Conservation (phyloP, 2,888 invertebrate genomes). For the Thelaira solivaga region DNA sequence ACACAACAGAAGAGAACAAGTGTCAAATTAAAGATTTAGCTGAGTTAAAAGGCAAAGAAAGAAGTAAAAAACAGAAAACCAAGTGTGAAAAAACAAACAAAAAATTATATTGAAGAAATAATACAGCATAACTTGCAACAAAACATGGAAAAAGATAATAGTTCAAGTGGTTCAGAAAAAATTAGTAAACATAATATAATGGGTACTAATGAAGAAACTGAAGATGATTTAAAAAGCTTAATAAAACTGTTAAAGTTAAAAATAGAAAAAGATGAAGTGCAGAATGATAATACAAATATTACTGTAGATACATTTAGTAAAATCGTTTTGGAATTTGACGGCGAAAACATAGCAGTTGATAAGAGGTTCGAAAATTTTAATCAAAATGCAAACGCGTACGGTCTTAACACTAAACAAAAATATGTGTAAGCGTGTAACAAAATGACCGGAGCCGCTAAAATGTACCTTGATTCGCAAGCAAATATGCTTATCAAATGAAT, state of each 20-base stretch:
- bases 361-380: not conserved
- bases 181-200: too few relatives aligned
- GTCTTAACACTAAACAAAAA: slow-evolving; percentile 38
- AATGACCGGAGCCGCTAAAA: too few relatives aligned
- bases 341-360: not conserved
- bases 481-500: slow-evolving; percentile 11
- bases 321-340: not conserved
- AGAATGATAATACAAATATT: not conserved
- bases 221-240: not conserved
- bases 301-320: not conserved
- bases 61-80: too few relatives aligned
- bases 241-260: not conserved
- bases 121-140: too few relatives aligned
- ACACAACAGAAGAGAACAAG: too few relatives aligned
- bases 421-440: slow-evolving; percentile 38
- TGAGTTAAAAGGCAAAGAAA: too few relatives aligned
- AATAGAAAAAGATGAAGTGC: not conserved
- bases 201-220: not conserved
- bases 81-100: too few relatives aligned
- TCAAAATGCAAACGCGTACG: slow-evolving; percentile 36
- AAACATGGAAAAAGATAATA: too few relatives aligned
- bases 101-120: too few relatives aligned
- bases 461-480: too few relatives aligned
- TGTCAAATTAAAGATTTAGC: too few relatives aligned
- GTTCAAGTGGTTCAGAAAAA: too few relatives aligned